Base-by-base conservation (phyloP, 2,888 invertebrate species). In the Synanthedon myopaeformis region DNA sequence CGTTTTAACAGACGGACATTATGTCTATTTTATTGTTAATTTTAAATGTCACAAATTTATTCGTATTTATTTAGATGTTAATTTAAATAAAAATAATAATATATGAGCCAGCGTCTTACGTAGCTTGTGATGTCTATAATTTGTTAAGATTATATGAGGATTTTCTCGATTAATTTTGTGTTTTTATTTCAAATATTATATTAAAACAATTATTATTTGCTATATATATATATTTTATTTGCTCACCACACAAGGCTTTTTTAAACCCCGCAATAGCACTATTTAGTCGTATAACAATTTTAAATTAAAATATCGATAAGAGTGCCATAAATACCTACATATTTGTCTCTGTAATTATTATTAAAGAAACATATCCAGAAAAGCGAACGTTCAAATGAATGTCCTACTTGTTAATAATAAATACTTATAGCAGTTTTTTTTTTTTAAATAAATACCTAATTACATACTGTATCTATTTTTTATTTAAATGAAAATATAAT, bases 91-190 rank as follows among this genome's bases (percentile, higher is more conserved):
- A 52, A 23, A 4, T 23, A 23, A 53, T 53, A 53, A 54, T 56
- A 52, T 54, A 54, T 51, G 53, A 54, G 60, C 28, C 59, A 64
- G 63, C 66, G 64, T 35, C 63, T 66, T 63, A 64, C 66, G 61
- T 72, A 65, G 74, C 78, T 76, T 72, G 73, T 72, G 70, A 70
- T 69, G 71, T 72, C 69, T 79, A 67, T 79, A 79, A 76, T 78
- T 79, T 81, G 80, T 83, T 81, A 61, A 74, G 76, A 83, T 80
- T 84, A 83, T 82, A 83, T 74, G 78, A 79, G 76, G 76, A 71
- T 68, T 73, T 80, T 83, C 82, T 79, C 76, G 70, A 82, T 67
- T 72, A 64, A 52, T 60, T 62, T 61, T 64, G 53, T 71, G 53
- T 71, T 73, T 71, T 74, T 62, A 66, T 66, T 72, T 65, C 56